Base-by-base conservation (phyloP, 2,888 invertebrate species). In the Dynastes hyllus region DNA sequence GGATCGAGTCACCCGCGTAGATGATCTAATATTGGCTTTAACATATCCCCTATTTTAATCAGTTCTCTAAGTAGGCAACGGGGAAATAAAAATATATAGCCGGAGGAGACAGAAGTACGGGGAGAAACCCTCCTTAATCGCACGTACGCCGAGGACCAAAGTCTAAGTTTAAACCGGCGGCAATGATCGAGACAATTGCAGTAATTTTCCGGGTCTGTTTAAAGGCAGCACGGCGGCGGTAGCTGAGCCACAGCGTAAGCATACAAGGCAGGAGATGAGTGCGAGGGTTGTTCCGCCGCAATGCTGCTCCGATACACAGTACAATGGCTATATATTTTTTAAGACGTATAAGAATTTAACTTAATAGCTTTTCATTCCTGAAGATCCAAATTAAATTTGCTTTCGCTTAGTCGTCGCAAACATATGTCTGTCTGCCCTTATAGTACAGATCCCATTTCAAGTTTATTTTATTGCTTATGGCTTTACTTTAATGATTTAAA, bases 41-140 rank as follows among this genome's bases (percentile, higher is more conserved):
- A 87, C 87, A 86, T 87, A 87, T 87, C 87, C 87, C 88, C 87
- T 84, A 85, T 88, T 88, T 89, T 89, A 89, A 89, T 89, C 88
- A 89, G 89, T 87, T 88, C 86, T 87, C 88, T 88, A 88, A 89
- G 88, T 89, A 88, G 88, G 87, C 89, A 87, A 88, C 86, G 85
- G 89, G 88, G 89, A 89, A 89, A 89, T 89, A 88, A 88, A 88
- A 88, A 89, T 89, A 89, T 88, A 88, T 88, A 86, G 87, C 87
- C 84, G 83, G 51, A 81, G 84, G 85, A 58, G 83, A 84, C 83
- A 80, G 80, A 73, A 73, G 61, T 22, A 73, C 40, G 73, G 73
- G 73, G 71, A 32, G 22, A 79, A 77, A 79, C 79, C 79, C 79
- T 81, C 82, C 81, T 82, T 80, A 82, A 83, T 78, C 78, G 77